Base-by-base conservation (phyloP, 2,888 invertebrate species). In the Carpatolechia fugitivella region DNA sequence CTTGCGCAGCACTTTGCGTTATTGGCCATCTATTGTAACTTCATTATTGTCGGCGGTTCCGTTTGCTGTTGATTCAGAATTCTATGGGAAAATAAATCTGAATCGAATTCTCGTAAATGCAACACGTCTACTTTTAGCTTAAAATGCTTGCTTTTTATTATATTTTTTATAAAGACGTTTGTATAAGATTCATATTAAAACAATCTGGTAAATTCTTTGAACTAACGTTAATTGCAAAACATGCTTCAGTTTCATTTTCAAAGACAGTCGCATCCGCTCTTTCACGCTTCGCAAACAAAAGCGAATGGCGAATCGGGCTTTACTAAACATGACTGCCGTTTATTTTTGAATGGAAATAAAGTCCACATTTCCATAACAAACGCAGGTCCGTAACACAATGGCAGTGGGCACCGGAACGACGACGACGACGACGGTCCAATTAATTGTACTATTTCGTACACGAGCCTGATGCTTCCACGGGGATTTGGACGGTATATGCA, bases 381-480 rank as follows among this genome's bases (percentile, higher is more conserved):
- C 65, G 65, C 64, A 61, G 62, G 56, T 55, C 58, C 55, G 61
- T 66, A 68, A 74, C 67, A 74, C 71, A 77, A 70, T 67, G 65
- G 70, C 56, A 61, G 29, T 29, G 44, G 20, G 24, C 14, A 61
- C 74, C 79, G 82, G 80, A 82, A 78, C 75, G 44, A 29, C 47
- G 79, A 61, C 74, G 78, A 82, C 80, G 82, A 78, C 75, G 44
- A 29, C 47, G 79, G 75, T 77, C 74, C 69, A 74, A 72, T 77
- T 76, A 72, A 69, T 60, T 46, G 56, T 60, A 59, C 59, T n/a
- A 64, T 29, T 44, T 29, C 13, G 13, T 18, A 41, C 40, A 20
- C 24, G 24, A 24, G 24, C 24, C 24, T 24, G 40, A 20, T 18
- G 11, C 40, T 11, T 41, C 36, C 29, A 38, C 24, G 14, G 8